Evolutionary conservation across 2,888 invertebrate genomes (phyloP), one percentile per base, ranked within the genome.

Genomic region (Aphelenchoides bicaudatus): DNA sequence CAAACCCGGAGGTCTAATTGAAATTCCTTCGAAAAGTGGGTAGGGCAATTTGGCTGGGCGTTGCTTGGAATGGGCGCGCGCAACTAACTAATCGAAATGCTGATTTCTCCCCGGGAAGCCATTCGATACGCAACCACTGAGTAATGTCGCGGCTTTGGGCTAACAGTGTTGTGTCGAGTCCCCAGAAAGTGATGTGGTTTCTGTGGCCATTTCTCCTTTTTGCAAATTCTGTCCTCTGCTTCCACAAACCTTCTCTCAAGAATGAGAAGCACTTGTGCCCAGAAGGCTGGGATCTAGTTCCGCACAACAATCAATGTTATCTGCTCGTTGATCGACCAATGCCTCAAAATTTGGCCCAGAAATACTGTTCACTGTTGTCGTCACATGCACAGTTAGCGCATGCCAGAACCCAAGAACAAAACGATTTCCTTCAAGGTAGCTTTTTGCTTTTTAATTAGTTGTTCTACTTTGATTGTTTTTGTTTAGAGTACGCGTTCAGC

Each of bases 391-490:
- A 70, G 31, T 58, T 71, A 30, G 54, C 67, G n/a, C 56, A 67
- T 21, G 60, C 70, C 16, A 62, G 67, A 43, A 63, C 66, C 34
- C 66, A 62, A n/a, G 61, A 62, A 21, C 68, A 71, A 47, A 71
- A 70, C 53, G 66, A 63, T 16, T 67, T 60, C 54, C 59, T 71
- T 34, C 56, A 62, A 56, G 62, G 64, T 56, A 38, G 31, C n/a
- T 49, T 30, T 10, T 19, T 10, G n/a, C 38, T 13, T 25, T 37
- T 59, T 47, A 21, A 8, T 8, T 4, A 25, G 30, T 39, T 2
- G 19, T 2, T 53, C 16, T n/a, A 51, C 27, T n/a, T 25, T 55
- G 27, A 16, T 23, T 16, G 48, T 8, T 21, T n/a, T n/a, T 43
- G 10, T 60, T 19, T 37, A 60, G 60, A 49, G 30, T 58, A 43